Percentiles rank a stretch among this genome's conserved stretches.
Evolutionary conservation across 2,888 invertebrate species (phyloP).

Genomic region (Standfussiana lucernea): DNA sequence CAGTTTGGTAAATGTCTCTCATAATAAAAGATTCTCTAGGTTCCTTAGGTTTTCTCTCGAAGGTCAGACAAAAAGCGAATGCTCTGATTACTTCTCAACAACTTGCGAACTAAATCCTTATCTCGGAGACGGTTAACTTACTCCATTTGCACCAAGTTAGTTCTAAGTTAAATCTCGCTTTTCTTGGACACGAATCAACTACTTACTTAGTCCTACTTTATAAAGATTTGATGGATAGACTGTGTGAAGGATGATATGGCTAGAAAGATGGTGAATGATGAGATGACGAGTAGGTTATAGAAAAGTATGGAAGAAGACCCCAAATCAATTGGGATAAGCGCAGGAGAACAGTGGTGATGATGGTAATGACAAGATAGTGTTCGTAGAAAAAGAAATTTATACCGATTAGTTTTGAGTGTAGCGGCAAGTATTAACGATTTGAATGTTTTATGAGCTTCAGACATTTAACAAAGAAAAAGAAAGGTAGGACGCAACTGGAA

Average conservation of each 20-base stretch:
- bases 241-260: not conserved
- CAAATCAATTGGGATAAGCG: not conserved
- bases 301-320: not conserved
- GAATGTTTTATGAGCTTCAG: no score
- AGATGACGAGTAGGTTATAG: not conserved
- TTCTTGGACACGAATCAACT: not conserved
- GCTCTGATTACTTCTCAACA: constrained; percentile 9
- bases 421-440: no score
- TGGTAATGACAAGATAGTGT: not conserved
- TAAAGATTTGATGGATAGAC: not conserved
- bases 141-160: constrained; percentile 26
- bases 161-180: constrained; percentile 16
- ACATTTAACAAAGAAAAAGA: no score
- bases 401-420: no score
- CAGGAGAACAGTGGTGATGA: not conserved
- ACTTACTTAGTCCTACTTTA: no score
- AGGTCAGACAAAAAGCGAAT: constrained; percentile 20
- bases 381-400: not conserved
- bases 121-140: constrained; percentile 17
- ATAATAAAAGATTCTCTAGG: not conserved
- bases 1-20: not conserved
- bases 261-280: not conserved
- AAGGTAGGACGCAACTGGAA: no score
- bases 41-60: constrained; percentile 1
- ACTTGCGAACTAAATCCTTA: constrained; percentile 37